Evolutionary conservation across 2,888 invertebrate genomes (phyloP).

Genomic region (Keiferia lycopersicella): DNA sequence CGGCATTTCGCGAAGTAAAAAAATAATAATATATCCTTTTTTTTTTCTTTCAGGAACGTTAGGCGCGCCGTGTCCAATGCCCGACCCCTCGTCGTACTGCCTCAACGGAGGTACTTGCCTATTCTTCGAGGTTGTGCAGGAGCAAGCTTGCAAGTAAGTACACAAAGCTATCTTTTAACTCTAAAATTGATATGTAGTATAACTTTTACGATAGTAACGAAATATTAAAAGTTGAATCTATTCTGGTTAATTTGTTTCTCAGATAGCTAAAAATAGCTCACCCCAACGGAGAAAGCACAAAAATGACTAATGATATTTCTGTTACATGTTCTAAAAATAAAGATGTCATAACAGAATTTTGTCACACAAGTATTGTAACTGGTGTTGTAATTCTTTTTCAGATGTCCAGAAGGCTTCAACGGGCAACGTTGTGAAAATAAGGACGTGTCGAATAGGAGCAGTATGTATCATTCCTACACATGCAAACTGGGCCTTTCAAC

Average conservation of each 20-base stretch:
- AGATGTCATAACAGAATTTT: too few species aligned
- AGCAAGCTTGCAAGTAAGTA: constrained; percentile 92
- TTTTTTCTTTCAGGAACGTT: constrained; percentile 57
- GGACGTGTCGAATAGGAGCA: constrained; percentile 87
- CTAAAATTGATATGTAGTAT: too few species aligned
- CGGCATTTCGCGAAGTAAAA: too few species aligned
- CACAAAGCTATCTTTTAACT: too few species aligned
- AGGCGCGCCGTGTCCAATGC: constrained; percentile 85
- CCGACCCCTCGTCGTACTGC: constrained; percentile 86
- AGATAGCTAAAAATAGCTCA: too few species aligned
- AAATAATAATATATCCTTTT: not conserved
- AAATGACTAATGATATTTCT: too few species aligned
- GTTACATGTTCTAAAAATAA: too few species aligned
- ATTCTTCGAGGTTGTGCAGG: constrained; percentile 88
- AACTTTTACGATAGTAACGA: too few species aligned
- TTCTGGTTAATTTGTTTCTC: too few species aligned
- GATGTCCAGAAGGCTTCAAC: constrained; percentile 90
- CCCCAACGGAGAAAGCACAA: too few species aligned
- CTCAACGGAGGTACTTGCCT: constrained; percentile 94
- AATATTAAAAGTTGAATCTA: too few species aligned
- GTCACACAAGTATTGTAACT: not conserved
- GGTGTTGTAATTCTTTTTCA: constrained; percentile 56
- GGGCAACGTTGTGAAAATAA: constrained; percentile 91
- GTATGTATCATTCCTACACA: constrained; percentile 90
- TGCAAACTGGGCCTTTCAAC: constrained; percentile 90